A percentile compares a stretch with the other conserved stretches of the same genome.
These are phyloP conservation scores for Ptyas mucosa DNA, from an alignment of 2,113 vertebrate genomes.

Conservation along the genomic window DNA sequence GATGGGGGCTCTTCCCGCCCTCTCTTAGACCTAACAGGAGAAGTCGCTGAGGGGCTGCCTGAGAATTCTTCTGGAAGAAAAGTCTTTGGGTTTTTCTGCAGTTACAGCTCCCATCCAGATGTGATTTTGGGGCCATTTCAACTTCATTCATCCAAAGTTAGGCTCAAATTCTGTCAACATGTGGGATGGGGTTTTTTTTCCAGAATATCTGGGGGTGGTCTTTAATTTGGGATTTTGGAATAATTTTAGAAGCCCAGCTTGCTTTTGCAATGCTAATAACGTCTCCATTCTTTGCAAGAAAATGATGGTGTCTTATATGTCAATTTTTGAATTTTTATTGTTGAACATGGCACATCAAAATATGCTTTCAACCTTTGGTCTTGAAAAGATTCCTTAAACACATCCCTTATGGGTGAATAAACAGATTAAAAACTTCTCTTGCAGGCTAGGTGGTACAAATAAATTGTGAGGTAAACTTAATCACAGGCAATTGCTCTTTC, in stretches of 20 bases:
- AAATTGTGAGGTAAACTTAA: constrained; percentile 63
- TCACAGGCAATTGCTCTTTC: constrained; percentile 62
- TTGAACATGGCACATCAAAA: not conserved
- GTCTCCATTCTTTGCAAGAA: not conserved
- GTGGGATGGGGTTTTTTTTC: not conserved
- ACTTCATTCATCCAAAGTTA: not conserved
- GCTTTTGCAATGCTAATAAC: not conserved
- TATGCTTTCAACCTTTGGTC: not conserved
- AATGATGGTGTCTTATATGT: not conserved
- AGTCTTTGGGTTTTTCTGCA: not conserved
- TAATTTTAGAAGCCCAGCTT: not conserved
- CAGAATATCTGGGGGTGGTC: not conserved
- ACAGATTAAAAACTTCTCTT: constrained; percentile 65
- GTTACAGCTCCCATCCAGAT: not conserved
- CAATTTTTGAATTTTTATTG: not conserved
- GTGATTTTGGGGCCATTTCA: not conserved
- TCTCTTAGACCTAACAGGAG: not conserved
- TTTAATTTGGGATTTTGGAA: not conserved
- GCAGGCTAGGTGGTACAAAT: constrained; percentile 59
- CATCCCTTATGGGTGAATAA: constrained; percentile 57
- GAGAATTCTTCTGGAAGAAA: not conserved
- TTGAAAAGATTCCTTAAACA: constrained; percentile 42
- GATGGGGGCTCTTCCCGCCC: not conserved
- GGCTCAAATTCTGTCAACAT: not conserved
- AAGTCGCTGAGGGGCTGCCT: not conserved